Base-by-base conservation (phyloP, 1,140 invertebrate genomes). In the Prorops nasuta region DNA sequence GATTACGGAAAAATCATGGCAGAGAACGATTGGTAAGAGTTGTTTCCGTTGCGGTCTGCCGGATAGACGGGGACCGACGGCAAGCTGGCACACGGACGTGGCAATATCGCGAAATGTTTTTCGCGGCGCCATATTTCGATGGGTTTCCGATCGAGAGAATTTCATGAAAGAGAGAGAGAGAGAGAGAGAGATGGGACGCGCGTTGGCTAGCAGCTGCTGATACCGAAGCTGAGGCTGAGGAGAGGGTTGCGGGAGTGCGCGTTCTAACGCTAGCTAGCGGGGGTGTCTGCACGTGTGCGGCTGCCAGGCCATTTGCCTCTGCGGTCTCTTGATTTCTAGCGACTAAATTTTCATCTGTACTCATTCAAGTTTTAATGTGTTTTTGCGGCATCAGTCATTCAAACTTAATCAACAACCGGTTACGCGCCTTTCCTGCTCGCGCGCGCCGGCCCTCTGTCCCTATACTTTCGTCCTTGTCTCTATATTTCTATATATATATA, bases 291-390 rank as follows among this genome's bases (percentile, higher is more conserved):
- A 50, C 63, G 61, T 52, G 60, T 64, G 71, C 63, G 66, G 67
- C 72, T 53, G 56, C 66, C 65, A 74, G 70, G 63, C 71, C 66
- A 71, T 71, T 77, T 77, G 71, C 65, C 64, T 67, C 59, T 76
- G 74, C 69, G 73, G 74, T 77, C 68, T 63, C 66, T 71, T 74
- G 73, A 72, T 74, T 76, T 64, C 72, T 68, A 62, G 61, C 66
- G 66, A 74, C 71, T 71, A 71, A 75, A 77, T 77, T 77, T 75
- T 77, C 74, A 76, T 77, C 69, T 67, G 69, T 67, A 72, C 73
- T 74, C 72, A 72, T 74, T 74, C 72, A 66, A 74, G 72, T 77
- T 77, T 77, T 77, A 76, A 76, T 77, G 71, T 70, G 74, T 77
- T 77, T 77, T 76, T 77, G 74, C 69, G 74, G 74, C 71, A 72